Evolutionary conservation across 2,797 vertebrate genomes (phyloP).

Genomic region (Gouania willdenowi): DNA sequence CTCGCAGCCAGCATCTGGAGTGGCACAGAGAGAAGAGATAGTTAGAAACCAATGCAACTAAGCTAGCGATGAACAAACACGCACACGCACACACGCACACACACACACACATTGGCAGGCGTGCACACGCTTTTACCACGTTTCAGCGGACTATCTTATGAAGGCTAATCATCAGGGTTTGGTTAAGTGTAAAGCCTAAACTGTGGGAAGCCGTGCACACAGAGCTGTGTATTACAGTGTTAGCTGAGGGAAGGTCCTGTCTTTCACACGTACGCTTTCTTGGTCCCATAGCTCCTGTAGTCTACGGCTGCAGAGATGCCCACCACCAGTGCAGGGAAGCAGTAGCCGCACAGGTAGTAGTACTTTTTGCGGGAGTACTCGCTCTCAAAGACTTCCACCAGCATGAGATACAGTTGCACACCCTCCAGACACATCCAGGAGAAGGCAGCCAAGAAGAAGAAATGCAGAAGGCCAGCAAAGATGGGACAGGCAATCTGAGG

Average conservation of each 20-base stretch:
- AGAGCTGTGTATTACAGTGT: conserved; percentile 56
- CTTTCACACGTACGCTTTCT: conserved; percentile 87
- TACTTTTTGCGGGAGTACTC: conserved; percentile 91
- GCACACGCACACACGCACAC: conserved; percentile 5
- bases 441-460: conserved; percentile 96
- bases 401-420: conserved; percentile 92
- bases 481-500: conserved; percentile 89
- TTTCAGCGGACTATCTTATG: conserved; percentile 67
- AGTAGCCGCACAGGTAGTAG: conserved; percentile 93
- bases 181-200: conserved; percentile 63
- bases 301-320: conserved; percentile 91
- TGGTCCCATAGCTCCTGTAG: conserved; percentile 95
- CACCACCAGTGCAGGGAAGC: conserved; percentile 91
- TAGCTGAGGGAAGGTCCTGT: conserved; percentile 63
- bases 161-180: conserved; percentile 73
- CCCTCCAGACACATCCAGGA: conserved; percentile 95
- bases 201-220: conserved; percentile 56
- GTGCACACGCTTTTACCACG: conserved; percentile 44
- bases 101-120: conserved; percentile 10
- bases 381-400: conserved; percentile 94
- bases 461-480: conserved; percentile 91
- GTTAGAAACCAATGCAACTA: conserved; percentile 32
- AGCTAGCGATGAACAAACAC: conserved; percentile 19
- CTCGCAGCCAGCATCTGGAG: conserved; percentile 89
- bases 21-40: conserved; percentile 40